phyloP scores from a whole-genome alignment of 2,113 vertebrate species.

The Pangasianodon gigas region DNA sequence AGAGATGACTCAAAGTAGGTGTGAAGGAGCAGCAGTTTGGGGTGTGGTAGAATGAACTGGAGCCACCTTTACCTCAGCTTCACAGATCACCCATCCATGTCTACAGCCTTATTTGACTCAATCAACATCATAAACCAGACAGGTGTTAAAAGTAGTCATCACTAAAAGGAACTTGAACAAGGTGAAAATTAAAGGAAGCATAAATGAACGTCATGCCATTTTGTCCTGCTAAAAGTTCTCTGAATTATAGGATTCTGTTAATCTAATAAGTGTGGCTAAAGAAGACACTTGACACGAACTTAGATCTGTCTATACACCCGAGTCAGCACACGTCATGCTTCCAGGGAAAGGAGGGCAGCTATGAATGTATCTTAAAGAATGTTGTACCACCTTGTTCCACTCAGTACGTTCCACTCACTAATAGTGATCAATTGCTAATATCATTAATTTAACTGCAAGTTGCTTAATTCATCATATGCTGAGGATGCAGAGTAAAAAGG shows the following conservation, averaged over 20 bases:
- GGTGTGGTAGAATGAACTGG: slow-evolving; percentile 18
- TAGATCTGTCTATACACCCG: neutral
- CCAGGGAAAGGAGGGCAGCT: slow-evolving; percentile 12
- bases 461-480: neutral
- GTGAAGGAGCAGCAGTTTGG: slow-evolving; percentile 1
- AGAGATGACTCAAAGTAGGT: slow-evolving; percentile 39
- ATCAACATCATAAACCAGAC: neutral
- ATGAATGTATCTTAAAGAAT: neutral
- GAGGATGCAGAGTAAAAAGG: neutral
- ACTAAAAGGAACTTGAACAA: neutral
- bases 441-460: neutral
- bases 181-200: neutral
- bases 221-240: neutral
- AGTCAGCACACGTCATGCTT: slow-evolving; percentile 12
- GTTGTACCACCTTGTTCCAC: slow-evolving; percentile 16
- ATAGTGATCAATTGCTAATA: neutral
- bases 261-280: neutral
- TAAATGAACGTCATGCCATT: neutral
- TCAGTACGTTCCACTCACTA: neutral
- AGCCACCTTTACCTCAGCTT: slow-evolving; percentile 2
- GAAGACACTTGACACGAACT: neutral
- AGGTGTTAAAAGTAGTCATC: neutral
- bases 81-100: neutral
- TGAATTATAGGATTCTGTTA: neutral
- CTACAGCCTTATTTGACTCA: neutral